phyloP scores from a whole-genome alignment of 1,140 invertebrate genomes.

The Venustaconcha ellipsiformis region DNA sequence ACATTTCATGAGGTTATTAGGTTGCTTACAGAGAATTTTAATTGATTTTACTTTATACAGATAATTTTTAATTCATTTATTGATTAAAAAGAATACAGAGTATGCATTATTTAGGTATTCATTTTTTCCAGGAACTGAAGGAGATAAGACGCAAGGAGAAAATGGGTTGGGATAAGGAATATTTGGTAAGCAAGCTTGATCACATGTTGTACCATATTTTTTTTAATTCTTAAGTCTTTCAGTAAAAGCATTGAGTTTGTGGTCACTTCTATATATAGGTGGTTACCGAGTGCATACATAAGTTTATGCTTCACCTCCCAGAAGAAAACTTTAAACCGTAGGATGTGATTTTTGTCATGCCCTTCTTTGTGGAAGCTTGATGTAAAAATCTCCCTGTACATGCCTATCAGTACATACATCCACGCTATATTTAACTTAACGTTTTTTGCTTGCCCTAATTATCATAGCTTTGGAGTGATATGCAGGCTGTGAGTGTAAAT shows the following conservation, averaged over 20 bases:
- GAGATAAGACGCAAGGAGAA: conserved; percentile 87
- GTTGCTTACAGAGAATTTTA: too few species aligned
- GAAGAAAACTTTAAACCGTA: background rate
- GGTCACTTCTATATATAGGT: too few species aligned
- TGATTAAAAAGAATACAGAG: too few species aligned
- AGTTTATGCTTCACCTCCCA: background rate
- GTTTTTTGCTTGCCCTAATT: too few species aligned
- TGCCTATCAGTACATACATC: background rate
- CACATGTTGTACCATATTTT: background rate
- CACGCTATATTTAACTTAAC: too few species aligned
- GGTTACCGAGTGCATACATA: background rate
- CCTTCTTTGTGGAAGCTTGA: background rate
- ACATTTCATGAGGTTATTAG: too few species aligned
- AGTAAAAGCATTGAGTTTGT: background rate
- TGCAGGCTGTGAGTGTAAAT: too few species aligned
- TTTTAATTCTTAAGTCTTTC: background rate
- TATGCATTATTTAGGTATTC: too few species aligned
- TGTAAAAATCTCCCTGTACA: background rate
- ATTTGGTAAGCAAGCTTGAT: conserved; percentile 68
- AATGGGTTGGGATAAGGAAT: conserved; percentile 97
- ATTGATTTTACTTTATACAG: too few species aligned
- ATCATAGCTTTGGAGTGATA: too few species aligned
- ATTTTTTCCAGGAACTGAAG: conserved; percentile 78
- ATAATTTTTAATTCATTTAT: too few species aligned
- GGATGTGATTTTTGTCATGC: background rate